Percentiles rank a stretch among this genome's conserved stretches.
Conservation (phyloP, 2,797 vertebrate genomes). For the Menidia menidia region DNA sequence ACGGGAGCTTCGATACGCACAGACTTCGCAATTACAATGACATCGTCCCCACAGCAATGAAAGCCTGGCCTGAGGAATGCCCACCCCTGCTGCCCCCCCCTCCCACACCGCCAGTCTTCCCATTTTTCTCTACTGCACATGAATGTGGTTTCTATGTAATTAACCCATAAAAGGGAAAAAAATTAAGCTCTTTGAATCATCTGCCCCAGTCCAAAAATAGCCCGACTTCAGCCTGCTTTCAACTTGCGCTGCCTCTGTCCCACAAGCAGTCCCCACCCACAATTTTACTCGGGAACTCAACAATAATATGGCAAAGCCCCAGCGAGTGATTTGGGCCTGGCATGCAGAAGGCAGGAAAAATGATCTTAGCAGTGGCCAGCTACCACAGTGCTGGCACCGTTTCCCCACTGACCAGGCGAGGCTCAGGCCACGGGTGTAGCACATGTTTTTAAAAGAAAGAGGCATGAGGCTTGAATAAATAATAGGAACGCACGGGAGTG, state of each 20-base stretch:
- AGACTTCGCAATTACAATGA: conserved; percentile 69
- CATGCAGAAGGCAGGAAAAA: conserved; percentile 46
- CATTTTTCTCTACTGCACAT: conserved; percentile 46
- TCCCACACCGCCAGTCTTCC: conserved; percentile 14
- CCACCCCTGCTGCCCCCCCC: conserved; percentile 61
- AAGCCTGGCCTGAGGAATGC: conserved; percentile 68
- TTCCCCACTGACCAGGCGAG: conserved; percentile 54
- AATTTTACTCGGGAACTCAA: conserved; percentile 56
- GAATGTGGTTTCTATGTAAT: conserved; percentile 67
- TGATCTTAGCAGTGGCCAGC: conserved; percentile 39
- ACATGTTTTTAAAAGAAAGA: conserved; percentile 43
- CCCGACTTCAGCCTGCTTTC: conserved; percentile 53
- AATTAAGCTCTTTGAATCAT: conserved; percentile 52
- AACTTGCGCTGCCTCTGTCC: conserved; percentile 38
- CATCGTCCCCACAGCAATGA: conserved; percentile 73
- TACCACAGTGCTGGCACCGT: conserved; percentile 59
- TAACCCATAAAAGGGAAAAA: conserved; percentile 74
- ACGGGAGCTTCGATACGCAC: conserved; percentile 32
- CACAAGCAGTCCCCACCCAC: conserved; percentile 58
- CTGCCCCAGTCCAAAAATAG: conserved; percentile 65
- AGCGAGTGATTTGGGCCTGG: conserved; percentile 52
- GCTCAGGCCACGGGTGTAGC: conserved; percentile 42
- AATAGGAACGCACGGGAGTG: conserved; percentile 44
- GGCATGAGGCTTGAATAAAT: conserved; percentile 50
- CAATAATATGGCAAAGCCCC: conserved; percentile 68